phyloP scores from a whole-genome alignment of 2,888 invertebrate species.

The Craniophora ligustri region DNA sequence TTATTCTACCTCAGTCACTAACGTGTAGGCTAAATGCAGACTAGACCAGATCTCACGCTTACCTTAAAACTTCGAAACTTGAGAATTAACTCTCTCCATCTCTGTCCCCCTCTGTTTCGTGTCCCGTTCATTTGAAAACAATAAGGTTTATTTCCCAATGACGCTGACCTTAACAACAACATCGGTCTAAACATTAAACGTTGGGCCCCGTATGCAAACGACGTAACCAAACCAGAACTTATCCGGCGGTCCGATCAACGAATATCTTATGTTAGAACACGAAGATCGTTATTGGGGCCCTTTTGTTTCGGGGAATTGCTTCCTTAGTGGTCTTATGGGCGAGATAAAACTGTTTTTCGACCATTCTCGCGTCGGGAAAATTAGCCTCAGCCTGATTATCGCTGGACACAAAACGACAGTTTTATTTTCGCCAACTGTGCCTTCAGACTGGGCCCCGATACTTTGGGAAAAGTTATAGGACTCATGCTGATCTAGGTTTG shows the following conservation, averaged over 20 bases:
- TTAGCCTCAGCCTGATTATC: constrained; percentile 73
- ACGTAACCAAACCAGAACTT: constrained; percentile 46
- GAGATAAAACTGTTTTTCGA: constrained; percentile 78
- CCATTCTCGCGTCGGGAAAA: constrained; percentile 66
- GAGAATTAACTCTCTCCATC: too few species aligned
- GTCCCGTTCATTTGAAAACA: background rate
- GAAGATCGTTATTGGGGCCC: constrained; percentile 68
- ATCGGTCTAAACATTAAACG: constrained; percentile 21
- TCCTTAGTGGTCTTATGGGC: constrained; percentile 78
- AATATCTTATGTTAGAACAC: constrained; percentile 65
- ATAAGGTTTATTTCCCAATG: background rate
- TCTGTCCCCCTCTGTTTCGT: too few species aligned
- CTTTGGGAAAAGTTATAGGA: constrained; percentile 40
- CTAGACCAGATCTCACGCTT: too few species aligned
- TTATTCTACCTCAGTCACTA: too few species aligned
- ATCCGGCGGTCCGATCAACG: constrained; percentile 69
- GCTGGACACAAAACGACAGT: constrained; percentile 51
- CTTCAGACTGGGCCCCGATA: constrained; percentile 41
- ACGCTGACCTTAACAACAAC: constrained; percentile 3
- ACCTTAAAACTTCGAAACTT: too few species aligned
- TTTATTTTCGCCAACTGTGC: constrained; percentile 65
- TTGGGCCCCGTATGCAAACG: constrained; percentile 32
- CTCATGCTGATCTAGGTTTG: constrained; percentile 33
- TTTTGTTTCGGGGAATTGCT: constrained; percentile 81
- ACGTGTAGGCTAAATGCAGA: too few species aligned